Conservation (phyloP, 2,113 vertebrate species). For the Empidonax traillii region DNA sequence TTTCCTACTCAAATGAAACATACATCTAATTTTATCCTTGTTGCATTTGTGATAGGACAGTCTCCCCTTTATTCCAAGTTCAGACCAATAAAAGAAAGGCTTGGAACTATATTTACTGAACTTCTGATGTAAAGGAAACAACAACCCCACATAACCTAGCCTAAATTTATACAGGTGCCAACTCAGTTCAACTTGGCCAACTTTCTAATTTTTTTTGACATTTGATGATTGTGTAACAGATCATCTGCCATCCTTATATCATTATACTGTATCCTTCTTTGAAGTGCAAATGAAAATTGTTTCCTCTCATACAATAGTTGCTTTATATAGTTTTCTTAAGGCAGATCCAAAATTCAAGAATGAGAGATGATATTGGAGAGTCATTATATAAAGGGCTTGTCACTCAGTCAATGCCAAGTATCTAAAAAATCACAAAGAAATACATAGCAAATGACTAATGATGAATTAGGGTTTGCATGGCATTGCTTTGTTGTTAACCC, state of each 20-base stretch:
- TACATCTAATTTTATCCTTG: neutral
- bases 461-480: neutral
- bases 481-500: neutral
- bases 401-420: slow-evolving; percentile 17
- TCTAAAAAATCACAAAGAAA: slow-evolving; percentile 16
- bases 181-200: slow-evolving; percentile 15
- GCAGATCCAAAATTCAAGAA: slow-evolving; percentile 68
- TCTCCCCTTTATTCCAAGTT: neutral
- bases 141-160: neutral
- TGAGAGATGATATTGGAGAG: slow-evolving; percentile 48
- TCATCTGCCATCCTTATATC: slow-evolving; percentile 13
- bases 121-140: neutral
- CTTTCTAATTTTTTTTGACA: neutral
- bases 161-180: slow-evolving; percentile 23
- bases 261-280: slow-evolving; percentile 3
- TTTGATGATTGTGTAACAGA: slow-evolving; percentile 5
- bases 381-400: slow-evolving; percentile 13
- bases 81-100: neutral
- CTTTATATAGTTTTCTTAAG: slow-evolving; percentile 68
- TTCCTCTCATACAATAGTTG: slow-evolving; percentile 58
- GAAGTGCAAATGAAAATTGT: slow-evolving; percentile 64
- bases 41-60: neutral
- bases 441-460: neutral
- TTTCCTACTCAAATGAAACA: neutral
- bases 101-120: neutral